Percentiles rank a stretch among this genome's conserved stretches.
Evolutionary conservation across 2,113 vertebrate species (phyloP).

Genomic region (Eptatretus burgeri): DNA sequence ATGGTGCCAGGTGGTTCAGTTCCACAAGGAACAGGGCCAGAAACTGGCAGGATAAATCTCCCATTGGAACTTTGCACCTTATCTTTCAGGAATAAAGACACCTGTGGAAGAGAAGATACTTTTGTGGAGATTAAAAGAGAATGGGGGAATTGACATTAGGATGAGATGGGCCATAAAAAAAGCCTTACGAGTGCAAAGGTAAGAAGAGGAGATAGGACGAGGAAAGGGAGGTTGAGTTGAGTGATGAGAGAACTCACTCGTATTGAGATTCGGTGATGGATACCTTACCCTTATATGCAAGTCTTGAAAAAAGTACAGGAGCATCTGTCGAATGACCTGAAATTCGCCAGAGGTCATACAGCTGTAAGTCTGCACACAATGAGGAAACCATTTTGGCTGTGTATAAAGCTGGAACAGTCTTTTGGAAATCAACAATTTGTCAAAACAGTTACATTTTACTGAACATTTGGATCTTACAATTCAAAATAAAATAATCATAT

Average conservation of each 20-base stretch:
- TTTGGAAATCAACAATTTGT: too few relatives aligned
- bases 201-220: too few relatives aligned
- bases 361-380: constrained; percentile 29
- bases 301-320: constrained; percentile 88
- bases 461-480: too few relatives aligned
- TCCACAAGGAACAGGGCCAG: constrained; percentile 54
- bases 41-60: constrained; percentile 57
- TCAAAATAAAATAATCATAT: too few relatives aligned
- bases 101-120: constrained; percentile 19
- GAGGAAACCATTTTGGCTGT: too few relatives aligned
- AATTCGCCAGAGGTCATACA: constrained; percentile 42
- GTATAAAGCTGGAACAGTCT: too few relatives aligned
- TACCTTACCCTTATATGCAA: constrained; percentile 71
- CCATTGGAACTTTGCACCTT: constrained; percentile 89
- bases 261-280: not conserved
- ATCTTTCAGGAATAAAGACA: constrained; percentile 90
- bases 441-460: too few relatives aligned
- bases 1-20: constrained; percentile 57
- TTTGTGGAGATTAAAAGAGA: not conserved
- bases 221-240: not conserved
- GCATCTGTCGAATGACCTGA: constrained; percentile 69
- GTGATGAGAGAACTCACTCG: not conserved
- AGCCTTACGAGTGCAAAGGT: too few relatives aligned
- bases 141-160: not conserved
- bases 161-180: too few relatives aligned